Conservation (phyloP, 2,888 invertebrate genomes). For the Nysson spinosus region DNA sequence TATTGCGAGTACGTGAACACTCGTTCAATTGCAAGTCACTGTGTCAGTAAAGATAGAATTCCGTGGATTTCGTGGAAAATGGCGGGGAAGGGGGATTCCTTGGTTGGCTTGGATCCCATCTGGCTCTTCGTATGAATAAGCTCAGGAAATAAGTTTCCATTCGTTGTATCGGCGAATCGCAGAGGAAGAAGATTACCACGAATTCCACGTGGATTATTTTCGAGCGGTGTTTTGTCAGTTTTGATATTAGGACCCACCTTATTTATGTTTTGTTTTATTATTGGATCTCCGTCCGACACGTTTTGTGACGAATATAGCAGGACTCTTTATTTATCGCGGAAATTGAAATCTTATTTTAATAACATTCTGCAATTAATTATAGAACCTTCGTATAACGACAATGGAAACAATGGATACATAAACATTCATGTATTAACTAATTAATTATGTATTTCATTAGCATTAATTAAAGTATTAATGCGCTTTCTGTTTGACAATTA, state of each 20-base stretch:
- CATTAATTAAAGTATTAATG: no score
- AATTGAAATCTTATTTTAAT: no score
- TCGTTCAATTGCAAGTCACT: no score
- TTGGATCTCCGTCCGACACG: neutral
- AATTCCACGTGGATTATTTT: slow-evolving; percentile 42
- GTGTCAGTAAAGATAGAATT: slow-evolving; percentile 42
- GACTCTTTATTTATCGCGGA: no score
- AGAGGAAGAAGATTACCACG: neutral
- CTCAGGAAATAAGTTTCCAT: neutral
- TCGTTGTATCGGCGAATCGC: neutral
- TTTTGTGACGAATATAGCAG: neutral
- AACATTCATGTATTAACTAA: no score
- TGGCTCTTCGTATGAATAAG: slow-evolving; percentile 7
- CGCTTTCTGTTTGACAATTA: no score
- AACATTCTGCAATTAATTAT: no score
- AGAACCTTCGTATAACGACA: no score
- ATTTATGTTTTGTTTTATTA: slow-evolving; percentile 10
- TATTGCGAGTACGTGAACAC: no score
- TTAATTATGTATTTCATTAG: no score
- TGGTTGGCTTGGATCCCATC: slow-evolving; percentile 57
- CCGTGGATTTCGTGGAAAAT: slow-evolving; percentile 55
- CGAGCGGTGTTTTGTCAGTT: slow-evolving; percentile 22
- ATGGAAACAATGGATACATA: no score
- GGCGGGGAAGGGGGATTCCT: slow-evolving; percentile 37
- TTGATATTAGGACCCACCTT: slow-evolving; percentile 38